phyloP scores from a whole-genome alignment of 2,113 vertebrate genomes.

The Chaetorhynchus papuensis region DNA sequence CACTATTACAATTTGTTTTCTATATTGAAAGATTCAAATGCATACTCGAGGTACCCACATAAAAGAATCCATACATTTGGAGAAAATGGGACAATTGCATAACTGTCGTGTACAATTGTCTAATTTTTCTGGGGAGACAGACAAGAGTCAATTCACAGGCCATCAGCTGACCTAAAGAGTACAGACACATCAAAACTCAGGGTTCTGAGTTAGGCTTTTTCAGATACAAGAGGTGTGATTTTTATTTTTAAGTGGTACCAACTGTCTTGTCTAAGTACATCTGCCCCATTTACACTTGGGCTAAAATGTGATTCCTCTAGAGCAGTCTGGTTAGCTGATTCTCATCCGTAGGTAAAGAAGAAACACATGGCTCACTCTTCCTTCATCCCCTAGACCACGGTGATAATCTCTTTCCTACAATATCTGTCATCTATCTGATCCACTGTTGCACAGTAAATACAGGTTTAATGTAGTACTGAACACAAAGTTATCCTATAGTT shows the following conservation, averaged over 20 bases:
- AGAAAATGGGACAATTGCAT: background rate
- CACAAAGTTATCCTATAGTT: background rate
- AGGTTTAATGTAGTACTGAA: background rate
- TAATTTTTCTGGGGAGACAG: background rate
- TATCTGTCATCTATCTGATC: background rate
- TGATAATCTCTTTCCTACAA: background rate
- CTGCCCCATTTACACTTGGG: background rate
- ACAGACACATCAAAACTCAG: background rate
- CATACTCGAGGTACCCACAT: accelerated
- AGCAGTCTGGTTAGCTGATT: background rate
- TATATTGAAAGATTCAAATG: background rate
- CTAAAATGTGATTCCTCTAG: background rate
- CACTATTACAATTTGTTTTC: background rate
- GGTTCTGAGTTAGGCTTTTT: background rate
- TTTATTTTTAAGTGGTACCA: constrained; percentile 22
- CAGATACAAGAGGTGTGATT: background rate
- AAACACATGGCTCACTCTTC: background rate
- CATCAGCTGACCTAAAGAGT: background rate
- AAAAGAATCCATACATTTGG: background rate
- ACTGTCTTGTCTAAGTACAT: background rate
- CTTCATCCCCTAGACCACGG: background rate
- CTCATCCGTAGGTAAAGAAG: background rate
- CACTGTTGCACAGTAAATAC: background rate
- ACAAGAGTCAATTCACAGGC: background rate
- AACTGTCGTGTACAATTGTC: background rate